phyloP scores from a whole-genome alignment of 2,888 invertebrate species.

The Hartigia nigra region DNA sequence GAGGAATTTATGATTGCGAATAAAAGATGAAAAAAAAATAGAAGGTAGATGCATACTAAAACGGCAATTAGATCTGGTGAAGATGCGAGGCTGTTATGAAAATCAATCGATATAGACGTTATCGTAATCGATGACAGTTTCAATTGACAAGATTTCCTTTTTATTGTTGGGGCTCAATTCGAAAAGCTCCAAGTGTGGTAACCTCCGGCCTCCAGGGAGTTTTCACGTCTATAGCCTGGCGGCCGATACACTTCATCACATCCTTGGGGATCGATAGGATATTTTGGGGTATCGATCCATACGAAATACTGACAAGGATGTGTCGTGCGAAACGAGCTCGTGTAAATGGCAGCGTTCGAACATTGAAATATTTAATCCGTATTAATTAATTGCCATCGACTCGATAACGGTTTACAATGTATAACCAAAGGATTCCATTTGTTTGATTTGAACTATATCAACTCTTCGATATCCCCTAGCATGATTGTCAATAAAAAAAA shows the following conservation, averaged over 20 bases:
- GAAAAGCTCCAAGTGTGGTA: neutral
- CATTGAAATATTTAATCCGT: neutral
- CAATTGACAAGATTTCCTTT: neutral
- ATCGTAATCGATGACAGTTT: neutral
- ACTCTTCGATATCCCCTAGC: neutral
- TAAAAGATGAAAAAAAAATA: neutral
- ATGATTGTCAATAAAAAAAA: neutral
- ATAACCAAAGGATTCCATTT: neutral
- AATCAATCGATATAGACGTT: neutral
- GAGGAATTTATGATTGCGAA: neutral
- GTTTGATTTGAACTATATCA: neutral
- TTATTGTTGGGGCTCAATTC: neutral
- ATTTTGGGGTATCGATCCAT: slow-evolving; percentile 19
- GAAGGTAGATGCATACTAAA: neutral
- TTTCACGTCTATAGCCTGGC: slow-evolving; percentile 9
- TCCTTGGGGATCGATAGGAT: slow-evolving; percentile 16
- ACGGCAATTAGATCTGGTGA: neutral
- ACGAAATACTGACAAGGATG: neutral
- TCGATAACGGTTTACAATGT: neutral
- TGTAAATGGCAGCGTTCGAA: neutral
- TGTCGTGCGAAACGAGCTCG: neutral
- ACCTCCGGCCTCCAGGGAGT: neutral
- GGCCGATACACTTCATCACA: slow-evolving; percentile 18
- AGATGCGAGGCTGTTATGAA: neutral
- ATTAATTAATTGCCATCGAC: neutral